These are phyloP conservation scores for Vanessa atalanta DNA, from an alignment of 1,140 invertebrate species.

Conservation along the genomic window DNA sequence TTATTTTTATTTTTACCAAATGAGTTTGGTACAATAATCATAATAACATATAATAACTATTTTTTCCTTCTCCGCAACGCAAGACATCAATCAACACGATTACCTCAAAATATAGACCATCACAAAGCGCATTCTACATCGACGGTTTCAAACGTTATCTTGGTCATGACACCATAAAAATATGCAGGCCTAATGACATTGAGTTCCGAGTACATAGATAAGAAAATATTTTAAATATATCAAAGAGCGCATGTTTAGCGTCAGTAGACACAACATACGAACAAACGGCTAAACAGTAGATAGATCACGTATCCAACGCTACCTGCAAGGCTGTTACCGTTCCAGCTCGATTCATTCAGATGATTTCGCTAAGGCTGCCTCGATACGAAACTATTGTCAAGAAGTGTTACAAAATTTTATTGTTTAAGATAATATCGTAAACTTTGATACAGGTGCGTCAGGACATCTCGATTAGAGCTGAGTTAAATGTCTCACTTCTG, in stretches of 20 bases:
- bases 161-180: no score
- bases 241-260: constrained; percentile 15
- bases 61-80: no score
- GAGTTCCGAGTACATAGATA: not conserved
- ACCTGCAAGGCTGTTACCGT: constrained; percentile 37
- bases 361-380: constrained; percentile 30
- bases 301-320: constrained; percentile 41
- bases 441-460: no score
- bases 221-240: constrained; percentile 1
- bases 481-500: not conserved
- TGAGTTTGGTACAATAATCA: no score
- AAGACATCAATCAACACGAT: no score
- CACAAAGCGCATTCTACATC: no score
- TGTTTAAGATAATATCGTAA: no score
- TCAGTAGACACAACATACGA: constrained; percentile 22
- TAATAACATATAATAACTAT: no score
- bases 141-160: no score
- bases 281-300: constrained; percentile 31
- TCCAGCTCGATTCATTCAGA: constrained; percentile 40
- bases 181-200: not conserved
- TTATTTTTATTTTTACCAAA: no score
- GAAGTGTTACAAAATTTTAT: not conserved
- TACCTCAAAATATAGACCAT: no score
- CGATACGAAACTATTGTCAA: not conserved
- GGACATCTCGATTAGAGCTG: no score